Evolutionary conservation across 2,888 invertebrate genomes (phyloP), one percentile per base, ranked within the genome.

Genomic region (Prenolepis imparis): DNA sequence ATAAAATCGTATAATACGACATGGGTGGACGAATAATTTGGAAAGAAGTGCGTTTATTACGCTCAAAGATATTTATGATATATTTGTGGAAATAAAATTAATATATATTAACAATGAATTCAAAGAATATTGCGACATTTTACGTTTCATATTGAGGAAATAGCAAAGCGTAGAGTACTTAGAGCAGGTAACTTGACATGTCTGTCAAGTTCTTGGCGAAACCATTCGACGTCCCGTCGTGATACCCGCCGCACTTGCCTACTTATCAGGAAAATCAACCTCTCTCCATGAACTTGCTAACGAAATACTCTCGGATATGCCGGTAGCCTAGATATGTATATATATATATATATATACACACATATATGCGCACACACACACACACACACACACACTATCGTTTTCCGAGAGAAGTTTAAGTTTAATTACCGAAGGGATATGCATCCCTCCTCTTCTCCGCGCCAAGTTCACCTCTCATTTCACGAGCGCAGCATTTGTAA

Each of bases 351-450:
- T 41, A 11, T 12, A 3, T 3, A 12, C 41, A 12, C 41, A 12
- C 32, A 72, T 24, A n/a, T 28, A 28, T 1, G n/a, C 39, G 9
- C 44, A 5, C 44, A 5, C 44, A 44, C 44, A 3, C 48, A 8
- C 8, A 5, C 48, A n/a, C 52, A 52, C 18, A 0, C 8, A n/a
- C 66, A 59, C 63, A 48, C 67, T 86, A 88, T 84, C 90, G 74
- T 82, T 89, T 84, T 70, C 70, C 67, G 67, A 66, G 84, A 89
- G 84, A 89, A 88, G 90, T 88, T 88, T 89, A 88, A 89, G 88
- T 88, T 89, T 88, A 88, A 88, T 88, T 88, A 89, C 86, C 55
- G 83, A 55, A 61, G 80, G 86, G 21, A 86, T 89, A 88, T 70
- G 86, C 82, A 74, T 8, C n/a, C n/a, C n/a, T 4, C 36, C n/a